These are phyloP conservation scores for Orgyia antiqua DNA, from an alignment of 2,888 invertebrate species.

Conservation along the genomic window DNA sequence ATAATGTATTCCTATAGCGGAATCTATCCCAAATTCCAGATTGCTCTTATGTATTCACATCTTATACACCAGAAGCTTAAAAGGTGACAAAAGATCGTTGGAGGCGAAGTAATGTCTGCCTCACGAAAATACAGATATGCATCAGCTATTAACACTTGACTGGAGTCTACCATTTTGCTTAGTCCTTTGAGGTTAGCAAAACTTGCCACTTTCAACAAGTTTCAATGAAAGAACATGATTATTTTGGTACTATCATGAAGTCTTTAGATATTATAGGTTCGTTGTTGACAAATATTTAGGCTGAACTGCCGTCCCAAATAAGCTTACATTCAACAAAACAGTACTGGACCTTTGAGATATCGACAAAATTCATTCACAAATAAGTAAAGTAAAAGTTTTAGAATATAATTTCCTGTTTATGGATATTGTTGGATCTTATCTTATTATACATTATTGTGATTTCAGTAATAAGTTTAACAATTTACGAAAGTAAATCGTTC, in stretches of 20 bases:
- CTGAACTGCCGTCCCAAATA: constrained; percentile 7
- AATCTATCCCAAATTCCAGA: constrained; percentile 1
- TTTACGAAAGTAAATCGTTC: too few relatives aligned
- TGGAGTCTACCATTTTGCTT: constrained; percentile 29
- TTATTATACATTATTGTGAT: too few relatives aligned
- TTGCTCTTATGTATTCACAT: constrained; percentile 12
- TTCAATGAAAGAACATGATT: constrained; percentile 43
- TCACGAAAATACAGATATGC: constrained; percentile 48
- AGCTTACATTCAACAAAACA: background rate
- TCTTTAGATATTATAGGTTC: constrained; percentile 29
- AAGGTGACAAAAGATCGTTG: constrained; percentile 28
- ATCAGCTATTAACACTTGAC: constrained; percentile 47
- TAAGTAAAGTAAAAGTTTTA: too few relatives aligned
- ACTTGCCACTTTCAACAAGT: constrained; percentile 27
- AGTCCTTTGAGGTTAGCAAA: constrained; percentile 41
- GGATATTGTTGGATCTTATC: too few relatives aligned
- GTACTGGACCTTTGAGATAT: too few relatives aligned
- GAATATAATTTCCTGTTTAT: too few relatives aligned
- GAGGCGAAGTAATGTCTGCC: constrained; percentile 26
- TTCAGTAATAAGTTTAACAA: too few relatives aligned
- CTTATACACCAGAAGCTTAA: constrained; percentile 17
- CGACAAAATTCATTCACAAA: too few relatives aligned
- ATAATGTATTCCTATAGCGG: too few relatives aligned
- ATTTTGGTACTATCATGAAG: constrained; percentile 37
- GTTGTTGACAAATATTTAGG: constrained; percentile 12